Base-by-base conservation (phyloP, 2,888 invertebrate genomes). In the Euplagia quadripunctaria region DNA sequence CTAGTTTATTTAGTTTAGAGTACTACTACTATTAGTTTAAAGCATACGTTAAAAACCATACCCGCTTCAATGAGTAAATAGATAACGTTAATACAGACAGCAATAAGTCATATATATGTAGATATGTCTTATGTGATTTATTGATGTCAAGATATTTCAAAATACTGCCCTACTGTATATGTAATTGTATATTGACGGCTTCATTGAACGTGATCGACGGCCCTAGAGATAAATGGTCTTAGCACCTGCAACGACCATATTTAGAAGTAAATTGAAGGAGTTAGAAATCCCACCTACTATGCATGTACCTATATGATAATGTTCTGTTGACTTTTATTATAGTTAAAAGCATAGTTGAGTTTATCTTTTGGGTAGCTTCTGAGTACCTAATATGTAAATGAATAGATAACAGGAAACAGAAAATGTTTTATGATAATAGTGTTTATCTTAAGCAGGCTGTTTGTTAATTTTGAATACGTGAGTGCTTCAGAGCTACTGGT, bases 401-500 rank as follows among this genome's bases (percentile, higher is more conserved):
- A 55, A 17, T 17, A 67, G 49, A 68, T 43, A 42, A 55, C 42
- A 55, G 11, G 41, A 51, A 11, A 58, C n/a, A 43, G 42, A 20
- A 58, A 43, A 20, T 20, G 20, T 55, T 58, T 68, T 68, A 52
- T 55, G 52, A 64, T 43, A 64, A 31, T 20, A 41, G 17, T 58
- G 46, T 71, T 65, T 58, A 66, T 66, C 58, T 66, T 46, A 61
- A 58, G 43, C 71, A 67, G 8, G 12, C 11, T 61, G 46, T 49
- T 51, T 58, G 20, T 64, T 42, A 14, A 51, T 43, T 52, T 51
- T 17, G 70, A 14, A 58, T 67, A 72, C 71, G 71, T 72, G 67
- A 66, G 46, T 61, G 67, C 41, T 58, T 67, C 61, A 67, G 67
- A 16, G 67, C 49, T 61, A 63, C 71, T 42, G n/a, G 61, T 63